Conservation (phyloP, 2,888 invertebrate species). For the Hypomecis atomaria region DNA sequence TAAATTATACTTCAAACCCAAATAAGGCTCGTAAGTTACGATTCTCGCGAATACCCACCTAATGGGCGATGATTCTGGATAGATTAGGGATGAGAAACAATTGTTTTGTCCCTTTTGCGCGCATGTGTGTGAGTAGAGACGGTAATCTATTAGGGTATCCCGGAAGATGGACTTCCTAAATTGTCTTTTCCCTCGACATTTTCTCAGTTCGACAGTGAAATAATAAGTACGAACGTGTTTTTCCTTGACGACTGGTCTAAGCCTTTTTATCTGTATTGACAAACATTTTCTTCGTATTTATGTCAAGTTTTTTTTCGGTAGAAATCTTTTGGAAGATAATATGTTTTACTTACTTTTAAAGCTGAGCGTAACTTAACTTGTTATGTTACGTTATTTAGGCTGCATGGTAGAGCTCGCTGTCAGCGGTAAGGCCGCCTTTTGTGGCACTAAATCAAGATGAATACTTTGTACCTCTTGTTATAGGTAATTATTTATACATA, state of each 20-base stretch:
- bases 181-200: conserved; percentile 31
- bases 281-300: background rate
- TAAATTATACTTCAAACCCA: conserved; percentile 84
- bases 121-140: conserved; percentile 22
- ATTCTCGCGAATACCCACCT: conserved; percentile 67
- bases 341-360: too few relatives aligned
- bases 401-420: too few relatives aligned
- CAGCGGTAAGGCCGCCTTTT: too few relatives aligned
- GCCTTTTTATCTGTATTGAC: background rate
- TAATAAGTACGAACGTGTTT: conserved; percentile 9
- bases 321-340: too few relatives aligned
- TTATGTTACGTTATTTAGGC: too few relatives aligned
- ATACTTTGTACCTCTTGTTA: too few relatives aligned
- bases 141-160: conserved; percentile 40
- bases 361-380: too few relatives aligned
- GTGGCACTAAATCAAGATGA: too few relatives aligned
- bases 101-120: conserved; percentile 32
- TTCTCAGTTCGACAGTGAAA: conserved; percentile 19
- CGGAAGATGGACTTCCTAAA: conserved; percentile 34
- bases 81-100: conserved; percentile 68
- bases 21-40: conserved; percentile 80
- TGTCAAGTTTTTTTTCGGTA: too few relatives aligned
- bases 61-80: conserved; percentile 74
- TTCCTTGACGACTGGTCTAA: conserved; percentile 11
- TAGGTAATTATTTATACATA: too few relatives aligned